Conservation (phyloP, 2,888 invertebrate species). For the Caenorhabditis japonica region DNA sequence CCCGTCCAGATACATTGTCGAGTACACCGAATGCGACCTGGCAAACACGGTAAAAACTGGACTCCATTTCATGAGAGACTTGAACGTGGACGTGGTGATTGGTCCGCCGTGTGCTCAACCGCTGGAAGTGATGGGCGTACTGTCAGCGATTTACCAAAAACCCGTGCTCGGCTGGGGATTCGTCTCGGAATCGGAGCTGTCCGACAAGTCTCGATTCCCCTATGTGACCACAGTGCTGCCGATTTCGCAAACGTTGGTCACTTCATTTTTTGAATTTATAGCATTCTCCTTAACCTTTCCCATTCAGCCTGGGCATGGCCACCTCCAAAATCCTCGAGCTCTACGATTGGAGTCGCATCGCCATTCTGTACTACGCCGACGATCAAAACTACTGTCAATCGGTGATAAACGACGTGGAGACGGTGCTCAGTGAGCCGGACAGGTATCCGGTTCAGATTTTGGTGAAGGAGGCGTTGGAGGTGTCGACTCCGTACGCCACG, state of each 20-base stretch:
- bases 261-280: neutral
- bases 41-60: conserved; percentile 40
- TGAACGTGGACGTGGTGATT: conserved; percentile 66
- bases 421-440: conserved; percentile 19
- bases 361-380: conserved; percentile 36
- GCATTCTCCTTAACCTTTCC: neutral
- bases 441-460: conserved; percentile 16
- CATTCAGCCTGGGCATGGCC: conserved; percentile 45
- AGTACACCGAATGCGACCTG: conserved; percentile 57
- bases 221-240: conserved; percentile 43
- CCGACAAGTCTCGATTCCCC: conserved; percentile 45
- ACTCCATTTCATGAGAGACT: conserved; percentile 59
- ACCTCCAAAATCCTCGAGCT: conserved; percentile 31
- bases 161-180: conserved; percentile 56
- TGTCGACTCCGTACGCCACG: conserved; percentile 1
- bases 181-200: conserved; percentile 37
- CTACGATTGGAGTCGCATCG: conserved; percentile 42
- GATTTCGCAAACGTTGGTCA: conserved; percentile 31
- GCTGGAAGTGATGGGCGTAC: conserved; percentile 42
- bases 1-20: conserved; percentile 46
- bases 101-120: conserved; percentile 65
- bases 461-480: conserved; percentile 14
- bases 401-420: conserved; percentile 48
- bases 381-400: conserved; percentile 41
- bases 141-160: conserved; percentile 45